Conservation (phyloP, 2,797 vertebrate species). For the Mus spretus region DNA sequence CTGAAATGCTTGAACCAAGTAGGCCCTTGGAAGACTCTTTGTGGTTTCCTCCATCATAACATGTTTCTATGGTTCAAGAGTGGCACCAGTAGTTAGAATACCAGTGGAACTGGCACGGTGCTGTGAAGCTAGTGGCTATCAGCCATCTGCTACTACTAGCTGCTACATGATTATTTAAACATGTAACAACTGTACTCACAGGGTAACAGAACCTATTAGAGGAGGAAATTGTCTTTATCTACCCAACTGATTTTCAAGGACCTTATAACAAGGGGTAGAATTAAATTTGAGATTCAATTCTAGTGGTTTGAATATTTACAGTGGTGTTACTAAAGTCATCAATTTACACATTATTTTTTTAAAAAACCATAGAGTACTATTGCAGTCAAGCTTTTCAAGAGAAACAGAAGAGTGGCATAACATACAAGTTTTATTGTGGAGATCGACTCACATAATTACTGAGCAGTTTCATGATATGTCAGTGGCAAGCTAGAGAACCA, state of each 20-base stretch:
- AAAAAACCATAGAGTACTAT: neutral
- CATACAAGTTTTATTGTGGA: neutral
- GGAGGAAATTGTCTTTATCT: neutral
- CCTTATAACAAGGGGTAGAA: neutral
- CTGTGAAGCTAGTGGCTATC: neutral
- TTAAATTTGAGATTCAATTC: neutral
- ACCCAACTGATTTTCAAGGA: neutral
- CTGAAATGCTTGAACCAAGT: constrained; percentile 5
- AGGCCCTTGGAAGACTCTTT: neutral
- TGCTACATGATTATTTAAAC: neutral
- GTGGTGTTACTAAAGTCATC: neutral
- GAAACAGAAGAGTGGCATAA: neutral
- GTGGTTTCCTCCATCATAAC: neutral
- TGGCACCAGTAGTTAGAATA: constrained; percentile 11
- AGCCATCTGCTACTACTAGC: neutral
- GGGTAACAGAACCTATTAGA: neutral
- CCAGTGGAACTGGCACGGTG: neutral
- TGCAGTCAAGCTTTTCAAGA: neutral
- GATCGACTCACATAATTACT: neutral
- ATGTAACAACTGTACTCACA: neutral
- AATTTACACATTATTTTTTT: constrained; percentile 24
- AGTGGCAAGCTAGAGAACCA: neutral
- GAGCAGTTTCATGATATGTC: neutral
- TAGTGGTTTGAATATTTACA: neutral
- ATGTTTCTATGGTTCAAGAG: neutral